These are phyloP conservation scores for Campoletis sonorensis DNA, from an alignment of 1,140 invertebrate species.

Conservation along the genomic window DNA sequence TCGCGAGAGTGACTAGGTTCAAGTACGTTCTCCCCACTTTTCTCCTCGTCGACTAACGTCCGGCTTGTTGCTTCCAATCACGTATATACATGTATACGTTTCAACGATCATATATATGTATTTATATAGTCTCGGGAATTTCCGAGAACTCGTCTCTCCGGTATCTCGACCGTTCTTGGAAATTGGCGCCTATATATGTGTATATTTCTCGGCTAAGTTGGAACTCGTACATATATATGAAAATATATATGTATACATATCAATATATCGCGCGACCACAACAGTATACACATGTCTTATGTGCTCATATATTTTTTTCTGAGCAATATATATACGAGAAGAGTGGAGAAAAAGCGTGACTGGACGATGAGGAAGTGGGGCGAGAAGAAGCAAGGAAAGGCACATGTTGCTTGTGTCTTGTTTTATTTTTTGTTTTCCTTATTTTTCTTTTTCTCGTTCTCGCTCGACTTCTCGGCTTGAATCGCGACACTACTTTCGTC, in stretches of 20 bases:
- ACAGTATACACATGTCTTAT: not conserved
- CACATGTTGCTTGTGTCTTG: not conserved
- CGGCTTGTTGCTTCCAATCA: conserved; percentile 14
- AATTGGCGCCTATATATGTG: conserved; percentile 3
- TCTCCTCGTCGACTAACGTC: not conserved
- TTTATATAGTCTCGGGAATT: conserved; percentile 13
- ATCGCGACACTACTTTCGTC: not conserved
- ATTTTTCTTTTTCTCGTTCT: not conserved
- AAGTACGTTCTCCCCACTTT: conserved; percentile 25
- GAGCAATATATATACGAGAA: not conserved
- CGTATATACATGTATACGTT: not conserved
- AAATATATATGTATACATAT: not conserved
- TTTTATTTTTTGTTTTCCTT: not conserved
- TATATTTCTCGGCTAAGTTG: not conserved
- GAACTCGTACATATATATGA: not conserved
- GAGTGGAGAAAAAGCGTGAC: conserved; percentile 25
- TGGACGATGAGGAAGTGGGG: conserved; percentile 29
- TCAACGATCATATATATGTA: not conserved
- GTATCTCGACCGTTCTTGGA: conserved; percentile 21
- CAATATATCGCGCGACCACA: not conserved
- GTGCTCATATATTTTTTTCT: too few species aligned
- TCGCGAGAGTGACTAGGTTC: conserved; percentile 8
- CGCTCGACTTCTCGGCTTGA: not conserved
- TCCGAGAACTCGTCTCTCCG: conserved; percentile 33
- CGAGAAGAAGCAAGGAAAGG: conserved; percentile 32